Evolutionary conservation across 2,113 vertebrate species (phyloP), one percentile per base, ranked within the genome.

Genomic region (Ceyx cyanopectus): DNA sequence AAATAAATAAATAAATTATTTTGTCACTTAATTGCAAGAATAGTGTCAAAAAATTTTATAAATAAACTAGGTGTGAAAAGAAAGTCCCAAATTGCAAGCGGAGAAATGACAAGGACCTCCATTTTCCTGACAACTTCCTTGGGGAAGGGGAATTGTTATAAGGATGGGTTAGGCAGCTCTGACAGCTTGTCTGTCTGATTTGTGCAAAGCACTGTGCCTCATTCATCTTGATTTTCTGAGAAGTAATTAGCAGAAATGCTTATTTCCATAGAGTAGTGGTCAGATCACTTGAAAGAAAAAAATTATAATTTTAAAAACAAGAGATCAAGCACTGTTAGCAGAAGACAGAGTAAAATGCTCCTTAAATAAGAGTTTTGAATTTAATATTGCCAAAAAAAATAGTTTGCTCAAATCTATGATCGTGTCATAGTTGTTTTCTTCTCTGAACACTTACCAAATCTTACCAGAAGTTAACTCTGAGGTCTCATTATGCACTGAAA

Each of bases 181-280:
- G 97, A 98, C 94, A 97, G 97, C 96, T 87, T 97, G 94, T 97
- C 96, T 96, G 85, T 97, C 95, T 97, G 93, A 96, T 97, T 92
- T 90, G 93, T 2, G 68, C 82, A 93, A 95, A 91, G 96, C 90
- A 97, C 30, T 83, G 79, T 51, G 43, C 89, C 85, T 85, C 81
- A 87, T 63, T 96, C 92, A 88, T 90, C 66, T 94, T 91, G 58
- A 95, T 90, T 92, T 93, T 58, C 79, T 83, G 81, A 12, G 20
- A 95, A 89, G 63, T 93, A 94, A 96, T 96, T 96, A 96, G 53
- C 53, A 94, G 66, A 91, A 94, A 88, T 94, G 62, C 77, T 95
- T 94, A 93, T 96, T 96, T 92, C 65, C 61, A 85, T 92, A 74
- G 26, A 81, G 89, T 46, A 79, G 37, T 92, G 88, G 89, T 89